Evolutionary conservation across 2,797 vertebrate genomes (phyloP).

Genomic region (Meda fulgida): DNA sequence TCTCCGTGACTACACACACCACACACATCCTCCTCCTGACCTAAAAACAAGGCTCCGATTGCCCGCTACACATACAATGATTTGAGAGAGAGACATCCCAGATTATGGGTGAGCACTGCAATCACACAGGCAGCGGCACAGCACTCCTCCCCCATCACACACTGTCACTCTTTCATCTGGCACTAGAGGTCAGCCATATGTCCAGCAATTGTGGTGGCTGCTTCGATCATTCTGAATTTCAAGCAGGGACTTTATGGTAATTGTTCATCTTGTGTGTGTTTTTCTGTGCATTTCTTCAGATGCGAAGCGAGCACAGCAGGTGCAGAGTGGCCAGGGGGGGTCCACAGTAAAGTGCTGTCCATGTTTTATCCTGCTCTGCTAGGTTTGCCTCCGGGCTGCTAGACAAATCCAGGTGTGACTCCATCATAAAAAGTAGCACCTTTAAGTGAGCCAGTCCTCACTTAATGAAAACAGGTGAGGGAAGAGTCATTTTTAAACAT

Average conservation of each 20-base stretch:
- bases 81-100: conserved; percentile 34
- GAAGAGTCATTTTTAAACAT: not conserved
- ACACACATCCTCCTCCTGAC: conserved; percentile 49
- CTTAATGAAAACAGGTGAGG: not conserved
- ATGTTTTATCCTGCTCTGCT: not conserved
- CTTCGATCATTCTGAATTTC: conserved; percentile 29
- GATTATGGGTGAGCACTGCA: conserved; percentile 41
- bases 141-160: conserved; percentile 34
- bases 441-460: not conserved
- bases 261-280: conserved; percentile 17
- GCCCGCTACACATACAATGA: conserved; percentile 20
- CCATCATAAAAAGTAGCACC: not conserved
- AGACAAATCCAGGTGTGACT: conserved; percentile 13
- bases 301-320: conserved; percentile 14
- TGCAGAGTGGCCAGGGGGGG: not conserved
- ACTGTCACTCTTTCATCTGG: conserved; percentile 38
- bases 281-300: not conserved
- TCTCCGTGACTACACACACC: not conserved
- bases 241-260: conserved; percentile 17
- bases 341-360: not conserved
- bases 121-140: conserved; percentile 19
- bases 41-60: conserved; percentile 44
- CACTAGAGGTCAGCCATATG: conserved; percentile 34
- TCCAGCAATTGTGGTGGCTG: conserved; percentile 42
- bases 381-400: not conserved